phyloP scores from a whole-genome alignment of 2,113 vertebrate species.

The Indicator maculatus region DNA sequence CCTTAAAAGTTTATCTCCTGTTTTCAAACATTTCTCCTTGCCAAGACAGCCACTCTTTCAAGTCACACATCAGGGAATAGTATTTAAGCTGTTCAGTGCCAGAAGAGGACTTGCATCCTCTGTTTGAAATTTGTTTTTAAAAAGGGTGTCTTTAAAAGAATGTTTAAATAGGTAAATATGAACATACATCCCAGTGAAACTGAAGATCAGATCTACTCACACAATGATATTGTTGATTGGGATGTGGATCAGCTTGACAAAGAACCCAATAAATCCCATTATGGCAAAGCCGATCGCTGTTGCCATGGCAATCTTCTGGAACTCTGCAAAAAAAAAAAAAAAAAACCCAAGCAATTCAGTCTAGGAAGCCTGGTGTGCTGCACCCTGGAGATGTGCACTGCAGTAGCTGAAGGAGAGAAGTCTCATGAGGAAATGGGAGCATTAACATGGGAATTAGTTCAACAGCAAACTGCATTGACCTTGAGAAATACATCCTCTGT shows the following conservation, averaged over 20 bases:
- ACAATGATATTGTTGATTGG: constrained; percentile 99
- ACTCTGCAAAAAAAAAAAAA: constrained; percentile 79
- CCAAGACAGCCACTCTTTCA: neutral
- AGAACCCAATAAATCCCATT: constrained; percentile 99
- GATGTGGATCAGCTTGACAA: constrained; percentile 98
- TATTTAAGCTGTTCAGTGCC: neutral
- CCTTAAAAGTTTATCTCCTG: neutral
- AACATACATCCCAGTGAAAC: neutral
- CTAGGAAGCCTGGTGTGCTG: neutral
- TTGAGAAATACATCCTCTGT: neutral
- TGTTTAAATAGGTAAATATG: neutral
- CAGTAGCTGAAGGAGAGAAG: neutral
- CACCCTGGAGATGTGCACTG: neutral
- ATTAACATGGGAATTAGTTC: neutral
- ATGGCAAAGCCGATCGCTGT: constrained; percentile 98
- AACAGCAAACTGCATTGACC: neutral
- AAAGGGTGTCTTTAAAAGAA: no score
- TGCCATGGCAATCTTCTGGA: constrained; percentile 99
- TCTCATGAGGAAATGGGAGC: neutral
- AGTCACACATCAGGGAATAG: fast-evolving
- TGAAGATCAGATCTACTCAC: constrained; percentile 81
- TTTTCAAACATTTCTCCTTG: neutral
- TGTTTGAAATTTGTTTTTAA: neutral
- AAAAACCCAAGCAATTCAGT: neutral
- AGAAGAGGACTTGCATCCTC: neutral